Conservation (phyloP, 2,797 vertebrate species). For the Sebastes cheni region DNA sequence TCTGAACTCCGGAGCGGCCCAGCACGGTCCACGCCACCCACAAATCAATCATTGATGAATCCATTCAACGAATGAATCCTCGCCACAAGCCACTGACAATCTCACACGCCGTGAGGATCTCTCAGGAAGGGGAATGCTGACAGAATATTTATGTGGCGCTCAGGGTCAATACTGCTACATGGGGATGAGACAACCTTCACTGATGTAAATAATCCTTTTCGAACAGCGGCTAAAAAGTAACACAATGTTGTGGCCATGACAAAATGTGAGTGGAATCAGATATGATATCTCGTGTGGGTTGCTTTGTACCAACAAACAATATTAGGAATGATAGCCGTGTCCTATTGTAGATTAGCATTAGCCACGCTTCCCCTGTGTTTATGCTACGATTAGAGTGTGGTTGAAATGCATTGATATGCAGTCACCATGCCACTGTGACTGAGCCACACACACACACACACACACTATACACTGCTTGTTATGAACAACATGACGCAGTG, state of each 20-base stretch:
- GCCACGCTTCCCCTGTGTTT: constrained; percentile 36
- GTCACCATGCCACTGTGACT: background rate
- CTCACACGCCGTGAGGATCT: constrained; percentile 32
- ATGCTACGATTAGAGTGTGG: constrained; percentile 13
- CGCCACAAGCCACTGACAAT: background rate
- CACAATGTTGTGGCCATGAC: constrained; percentile 9
- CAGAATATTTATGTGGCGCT: constrained; percentile 38
- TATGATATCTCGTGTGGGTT: constrained; percentile 31
- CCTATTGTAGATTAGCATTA: constrained; percentile 52
- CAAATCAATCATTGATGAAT: constrained; percentile 58
- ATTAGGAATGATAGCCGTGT: constrained; percentile 32
- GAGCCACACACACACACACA: background rate
- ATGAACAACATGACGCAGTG: constrained; percentile 33
- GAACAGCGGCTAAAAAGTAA: constrained; percentile 19
- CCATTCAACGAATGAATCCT: constrained; percentile 43
- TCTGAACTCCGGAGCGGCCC: background rate
- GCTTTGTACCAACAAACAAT: constrained; percentile 33
- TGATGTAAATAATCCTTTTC: constrained; percentile 44
- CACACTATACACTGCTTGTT: constrained; percentile 25
- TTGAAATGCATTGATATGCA: constrained; percentile 24
- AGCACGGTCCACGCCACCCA: background rate
- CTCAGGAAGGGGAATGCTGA: constrained; percentile 2
- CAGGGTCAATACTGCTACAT: constrained; percentile 19
- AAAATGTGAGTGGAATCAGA: constrained; percentile 32
- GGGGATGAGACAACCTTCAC: constrained; percentile 27